A percentile compares a stretch with the other conserved stretches of the same genome.
These are phyloP conservation scores for Sminthurides aquaticus DNA, from an alignment of 2,888 invertebrate species.

Conservation along the genomic window DNA sequence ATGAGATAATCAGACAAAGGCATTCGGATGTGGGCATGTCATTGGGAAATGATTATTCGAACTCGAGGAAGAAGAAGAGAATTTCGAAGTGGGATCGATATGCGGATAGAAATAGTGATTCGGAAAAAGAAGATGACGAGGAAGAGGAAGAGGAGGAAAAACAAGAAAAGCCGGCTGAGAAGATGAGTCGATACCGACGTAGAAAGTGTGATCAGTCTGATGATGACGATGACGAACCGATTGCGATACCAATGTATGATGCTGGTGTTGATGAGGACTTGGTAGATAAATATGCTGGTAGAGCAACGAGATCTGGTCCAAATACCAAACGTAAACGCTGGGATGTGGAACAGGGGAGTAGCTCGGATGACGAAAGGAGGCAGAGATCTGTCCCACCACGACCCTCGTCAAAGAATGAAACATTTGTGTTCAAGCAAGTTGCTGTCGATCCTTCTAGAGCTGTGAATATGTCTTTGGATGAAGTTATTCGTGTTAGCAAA, in stretches of 20 bases:
- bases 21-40: constrained; percentile 15
- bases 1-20: background rate
- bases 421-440: background rate
- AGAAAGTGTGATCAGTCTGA: background rate
- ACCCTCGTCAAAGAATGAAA: too few species aligned
- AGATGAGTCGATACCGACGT: too few species aligned
- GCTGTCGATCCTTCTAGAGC: background rate
- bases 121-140: constrained; percentile 1
- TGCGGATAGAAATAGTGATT: constrained; percentile 12
- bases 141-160: background rate
- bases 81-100: constrained; percentile 18
- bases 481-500: background rate
- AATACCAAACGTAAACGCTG: background rate
- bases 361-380: too few species aligned
- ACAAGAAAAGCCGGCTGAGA: background rate
- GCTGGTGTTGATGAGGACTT: background rate
- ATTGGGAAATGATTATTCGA: constrained; percentile 2
- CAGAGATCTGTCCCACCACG: too few species aligned
- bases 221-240: constrained; percentile 1
- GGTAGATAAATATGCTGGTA: background rate
- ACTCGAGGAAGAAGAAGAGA: background rate
- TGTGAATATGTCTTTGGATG: constrained; percentile 5
- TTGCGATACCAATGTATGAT: background rate
- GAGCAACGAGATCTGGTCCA: too few species aligned
- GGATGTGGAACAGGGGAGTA: background rate